Base-by-base conservation (phyloP, 2,888 invertebrate genomes). In the Plebejus melissa region DNA sequence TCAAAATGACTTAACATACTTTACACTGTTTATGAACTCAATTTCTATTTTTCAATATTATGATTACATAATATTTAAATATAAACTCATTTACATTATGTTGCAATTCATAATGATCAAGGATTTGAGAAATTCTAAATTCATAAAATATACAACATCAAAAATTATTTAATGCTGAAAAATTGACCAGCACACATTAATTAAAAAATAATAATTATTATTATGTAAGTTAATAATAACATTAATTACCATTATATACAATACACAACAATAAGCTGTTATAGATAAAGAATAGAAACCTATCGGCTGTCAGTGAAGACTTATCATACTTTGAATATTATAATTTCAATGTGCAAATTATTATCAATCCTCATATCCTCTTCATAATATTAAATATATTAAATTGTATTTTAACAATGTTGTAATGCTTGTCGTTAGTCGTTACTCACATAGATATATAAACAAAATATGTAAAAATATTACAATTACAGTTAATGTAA, bases 401-500 rank as follows among this genome's bases (percentile, higher is more conserved):
- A 28, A n/a, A 11, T 32, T 65, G 13, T 36, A 32, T 65, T 65
- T 13, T 32, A 65, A 65, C 65, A 36, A 65, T 5, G 65, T 13
- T 65, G 4, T 16, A 16, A 36, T 36, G 13, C 32, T 32, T 65
- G 3, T 28, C 4, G 4, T 28, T 22, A 32, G 3, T 28, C 4
- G 4, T 28, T 22, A 32, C 28, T 65, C 16, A 38, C 69, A 69
- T 32, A 54, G 54, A n/a, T 38, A 13, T 5, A 41, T 74, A n/a
- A 11, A 65, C 50, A 38, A 36, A 22, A 22, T 22, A 41, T 65
- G 65, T 65, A 28, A 60, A 65, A 46, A 74, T 16, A 57, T n/a
- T 57, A 46, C 36, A 54, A 69, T 58, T 75, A 79, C 77, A 69
- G 60, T 41, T 69, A 76, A 38, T 75, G 74, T 74, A 76, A 77